Percentiles rank a stretch among this genome's conserved stretches.
Conservation (phyloP, 2,113 vertebrate genomes). For the Spheniscus mendiculus region DNA sequence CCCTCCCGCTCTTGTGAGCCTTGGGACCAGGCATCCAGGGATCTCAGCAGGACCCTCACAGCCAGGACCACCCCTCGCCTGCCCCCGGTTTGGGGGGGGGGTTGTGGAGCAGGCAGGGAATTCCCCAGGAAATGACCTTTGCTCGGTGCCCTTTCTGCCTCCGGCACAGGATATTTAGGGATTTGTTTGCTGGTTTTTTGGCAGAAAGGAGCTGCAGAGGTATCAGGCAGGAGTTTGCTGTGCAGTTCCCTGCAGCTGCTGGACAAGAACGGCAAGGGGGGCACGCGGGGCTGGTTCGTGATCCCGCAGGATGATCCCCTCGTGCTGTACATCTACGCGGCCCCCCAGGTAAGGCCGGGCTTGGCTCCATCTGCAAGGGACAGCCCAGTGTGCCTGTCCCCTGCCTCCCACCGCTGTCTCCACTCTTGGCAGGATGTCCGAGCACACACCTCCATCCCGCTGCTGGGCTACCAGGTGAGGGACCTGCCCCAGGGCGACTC, state of each 20-base stretch:
- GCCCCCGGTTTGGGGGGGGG: not conserved
- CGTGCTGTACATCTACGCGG: constrained; percentile 75
- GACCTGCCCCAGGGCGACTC: constrained; percentile 23
- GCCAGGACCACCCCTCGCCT: not conserved
- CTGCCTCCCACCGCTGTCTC: not conserved
- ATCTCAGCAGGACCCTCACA: not conserved
- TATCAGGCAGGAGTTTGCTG: constrained; percentile 63
- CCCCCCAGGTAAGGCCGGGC: constrained; percentile 72
- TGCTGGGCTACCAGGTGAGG: constrained; percentile 77
- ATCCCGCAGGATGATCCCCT: constrained; percentile 77
- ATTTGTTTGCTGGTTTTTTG: not conserved
- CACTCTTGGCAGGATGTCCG: constrained; percentile 66
- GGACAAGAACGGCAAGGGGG: constrained; percentile 64
- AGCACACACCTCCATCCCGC: constrained; percentile 77
- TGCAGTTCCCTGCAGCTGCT: constrained; percentile 79
- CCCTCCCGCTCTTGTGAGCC: not conserved
- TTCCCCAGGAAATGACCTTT: not conserved
- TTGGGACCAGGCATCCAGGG: not conserved
- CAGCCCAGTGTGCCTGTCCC: not conserved
- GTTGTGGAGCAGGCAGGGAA: not conserved
- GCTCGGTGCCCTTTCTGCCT: not conserved
- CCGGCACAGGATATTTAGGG: not conserved
- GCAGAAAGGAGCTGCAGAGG: constrained; percentile 67
- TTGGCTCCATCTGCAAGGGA: rapidly evolving
- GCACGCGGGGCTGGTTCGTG: constrained; percentile 72